These are phyloP conservation scores for Trigoniulus corallinus DNA, from an alignment of 1,140 invertebrate species.

Conservation along the genomic window DNA sequence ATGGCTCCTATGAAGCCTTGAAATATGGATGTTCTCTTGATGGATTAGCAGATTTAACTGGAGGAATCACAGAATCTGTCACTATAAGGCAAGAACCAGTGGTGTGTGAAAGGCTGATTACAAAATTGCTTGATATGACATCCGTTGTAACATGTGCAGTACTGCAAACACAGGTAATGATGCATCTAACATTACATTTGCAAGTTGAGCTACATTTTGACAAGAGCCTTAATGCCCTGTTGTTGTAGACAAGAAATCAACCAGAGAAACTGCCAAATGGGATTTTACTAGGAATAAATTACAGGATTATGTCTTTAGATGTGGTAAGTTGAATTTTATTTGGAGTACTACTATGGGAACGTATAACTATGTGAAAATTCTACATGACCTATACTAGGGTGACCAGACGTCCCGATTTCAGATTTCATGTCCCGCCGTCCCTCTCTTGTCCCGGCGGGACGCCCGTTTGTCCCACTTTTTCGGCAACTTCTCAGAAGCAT, in stretches of 20 bases:
- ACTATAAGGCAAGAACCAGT: slow-evolving; percentile 50
- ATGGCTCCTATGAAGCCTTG: slow-evolving; percentile 92
- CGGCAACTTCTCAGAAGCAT: too few species aligned
- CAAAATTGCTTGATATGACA: slow-evolving; percentile 60
- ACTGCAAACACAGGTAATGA: slow-evolving; percentile 27
- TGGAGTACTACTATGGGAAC: too few species aligned
- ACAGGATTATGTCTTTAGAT: slow-evolving; percentile 61
- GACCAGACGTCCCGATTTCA: too few species aligned
- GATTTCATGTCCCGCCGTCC: too few species aligned
- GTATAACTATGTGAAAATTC: too few species aligned
- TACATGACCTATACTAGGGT: too few species aligned
- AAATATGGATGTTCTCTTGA: slow-evolving; percentile 78
- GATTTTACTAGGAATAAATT: slow-evolving; percentile 59
- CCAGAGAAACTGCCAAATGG: slow-evolving; percentile 59
- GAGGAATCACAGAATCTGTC: slow-evolving; percentile 60
- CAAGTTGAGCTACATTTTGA: too few species aligned
- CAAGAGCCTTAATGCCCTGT: too few species aligned
- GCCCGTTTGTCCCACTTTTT: too few species aligned
- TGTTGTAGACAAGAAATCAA: slow-evolving; percentile 35
- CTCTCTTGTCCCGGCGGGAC: too few species aligned
- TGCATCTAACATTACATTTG: too few species aligned
- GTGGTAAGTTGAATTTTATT: slow-evolving; percentile 39
- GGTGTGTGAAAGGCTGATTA: slow-evolving; percentile 43
- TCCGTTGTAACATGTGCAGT: slow-evolving; percentile 68
- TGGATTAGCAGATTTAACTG: slow-evolving; percentile 71